Conservation (phyloP, 1,140 invertebrate species). For the Habropoda laboriosa region DNA sequence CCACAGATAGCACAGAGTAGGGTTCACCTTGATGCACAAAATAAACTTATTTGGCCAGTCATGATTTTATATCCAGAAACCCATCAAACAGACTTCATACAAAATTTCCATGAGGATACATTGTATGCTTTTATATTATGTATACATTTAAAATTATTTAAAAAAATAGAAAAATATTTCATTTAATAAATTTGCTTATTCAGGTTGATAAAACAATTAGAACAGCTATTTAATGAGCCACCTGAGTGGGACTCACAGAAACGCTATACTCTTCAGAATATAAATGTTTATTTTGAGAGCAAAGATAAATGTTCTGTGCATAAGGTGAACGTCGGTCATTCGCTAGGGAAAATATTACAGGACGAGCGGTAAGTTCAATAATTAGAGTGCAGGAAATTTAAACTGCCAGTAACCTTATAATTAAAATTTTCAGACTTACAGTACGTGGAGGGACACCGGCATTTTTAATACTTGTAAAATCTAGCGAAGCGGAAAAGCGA, state of each 20-base stretch:
- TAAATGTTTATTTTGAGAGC: constrained; percentile 93
- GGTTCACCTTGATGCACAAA: constrained; percentile 84
- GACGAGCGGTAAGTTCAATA: constrained; percentile 82
- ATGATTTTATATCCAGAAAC: constrained; percentile 93
- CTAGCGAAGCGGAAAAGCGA: constrained; percentile 77
- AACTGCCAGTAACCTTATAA: constrained; percentile 19
- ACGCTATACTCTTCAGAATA: constrained; percentile 85
- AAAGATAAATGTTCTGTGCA: constrained; percentile 85
- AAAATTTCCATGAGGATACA: constrained; percentile 88
- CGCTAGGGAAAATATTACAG: constrained; percentile 85
- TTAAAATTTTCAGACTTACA: constrained; percentile 77
- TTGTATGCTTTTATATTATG: constrained; percentile 81
- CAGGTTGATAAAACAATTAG: constrained; percentile 88
- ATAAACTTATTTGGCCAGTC: constrained; percentile 89
- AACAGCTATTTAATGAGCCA: constrained; percentile 87
- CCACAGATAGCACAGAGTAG: constrained; percentile 83
- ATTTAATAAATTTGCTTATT: constrained; percentile 24
- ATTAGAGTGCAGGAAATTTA: not conserved
- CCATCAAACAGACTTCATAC: constrained; percentile 87
- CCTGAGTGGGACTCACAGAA: constrained; percentile 89
- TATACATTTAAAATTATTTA: no score
- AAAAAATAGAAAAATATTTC: not conserved
- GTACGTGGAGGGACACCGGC: constrained; percentile 81
- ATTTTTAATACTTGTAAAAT: constrained; percentile 81
- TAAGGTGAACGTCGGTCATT: constrained; percentile 83